These are phyloP conservation scores for Melipona bicolor DNA, from an alignment of 2,888 invertebrate genomes.

Conservation along the genomic window DNA sequence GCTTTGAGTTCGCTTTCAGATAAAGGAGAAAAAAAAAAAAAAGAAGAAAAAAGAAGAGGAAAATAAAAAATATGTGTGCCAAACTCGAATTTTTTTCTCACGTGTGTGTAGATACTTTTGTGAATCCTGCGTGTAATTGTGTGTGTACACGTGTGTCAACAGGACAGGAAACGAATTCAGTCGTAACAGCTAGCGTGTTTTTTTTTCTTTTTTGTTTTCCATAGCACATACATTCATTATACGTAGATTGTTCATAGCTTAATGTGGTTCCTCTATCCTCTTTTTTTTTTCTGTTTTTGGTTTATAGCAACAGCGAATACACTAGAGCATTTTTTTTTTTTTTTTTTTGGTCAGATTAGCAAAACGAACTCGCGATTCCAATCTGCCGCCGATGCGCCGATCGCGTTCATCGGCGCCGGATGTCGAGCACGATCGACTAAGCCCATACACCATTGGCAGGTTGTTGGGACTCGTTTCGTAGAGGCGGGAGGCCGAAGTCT, in stretches of 20 bases:
- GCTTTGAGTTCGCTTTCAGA: constrained; percentile 4
- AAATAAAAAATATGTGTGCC: background rate
- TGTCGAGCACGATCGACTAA: constrained; percentile 85
- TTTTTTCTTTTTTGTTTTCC: constrained; percentile 15
- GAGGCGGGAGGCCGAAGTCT: constrained; percentile 77
- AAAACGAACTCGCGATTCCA: constrained; percentile 75
- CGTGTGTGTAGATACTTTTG: background rate
- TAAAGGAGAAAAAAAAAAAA: background rate
- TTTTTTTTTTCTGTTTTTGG: constrained; percentile 53
- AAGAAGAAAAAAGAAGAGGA: background rate
- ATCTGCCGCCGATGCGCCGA: constrained; percentile 79
- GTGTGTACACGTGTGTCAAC: constrained; percentile 6
- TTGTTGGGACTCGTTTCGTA: constrained; percentile 75
- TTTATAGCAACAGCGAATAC: constrained; percentile 81
- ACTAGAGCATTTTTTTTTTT: constrained; percentile 71
- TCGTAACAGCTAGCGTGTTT: constrained; percentile 42
- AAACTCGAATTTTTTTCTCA: background rate
- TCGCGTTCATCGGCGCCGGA: constrained; percentile 83
- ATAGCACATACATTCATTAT: constrained; percentile 70
- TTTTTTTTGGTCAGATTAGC: constrained; percentile 79
- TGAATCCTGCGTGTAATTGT: background rate
- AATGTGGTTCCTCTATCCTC: constrained; percentile 72
- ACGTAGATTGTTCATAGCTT: constrained; percentile 83
- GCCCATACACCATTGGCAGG: constrained; percentile 85
- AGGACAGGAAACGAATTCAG: constrained; percentile 52